phyloP scores from a whole-genome alignment of 2,888 invertebrate genomes.

The Dinocampus coccinellae region DNA sequence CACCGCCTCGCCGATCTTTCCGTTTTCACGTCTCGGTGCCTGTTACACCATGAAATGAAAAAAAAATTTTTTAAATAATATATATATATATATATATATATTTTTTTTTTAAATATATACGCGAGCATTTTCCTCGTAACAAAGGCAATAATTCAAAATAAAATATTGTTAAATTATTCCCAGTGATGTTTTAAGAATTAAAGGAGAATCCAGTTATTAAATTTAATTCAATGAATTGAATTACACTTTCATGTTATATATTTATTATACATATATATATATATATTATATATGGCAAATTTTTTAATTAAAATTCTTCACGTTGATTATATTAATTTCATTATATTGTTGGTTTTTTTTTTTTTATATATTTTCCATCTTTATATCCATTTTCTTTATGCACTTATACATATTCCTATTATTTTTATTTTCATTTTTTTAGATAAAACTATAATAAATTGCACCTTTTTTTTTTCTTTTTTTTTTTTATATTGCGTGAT shows the following conservation, averaged over 20 bases:
- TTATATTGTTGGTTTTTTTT: background rate
- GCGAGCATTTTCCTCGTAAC: slow-evolving; percentile 23
- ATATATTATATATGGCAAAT: background rate
- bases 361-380: background rate
- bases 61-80: no score
- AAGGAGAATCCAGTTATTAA: slow-evolving; percentile 21
- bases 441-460: background rate
- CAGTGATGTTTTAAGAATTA: slow-evolving; percentile 19
- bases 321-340: background rate
- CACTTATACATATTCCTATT: background rate
- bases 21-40: slow-evolving; percentile 43
- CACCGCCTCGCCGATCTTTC: slow-evolving; percentile 22
- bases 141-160: slow-evolving; percentile 34
- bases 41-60: slow-evolving; percentile 25
- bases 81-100: background rate
- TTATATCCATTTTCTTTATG: background rate
- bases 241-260: slow-evolving; percentile 27
- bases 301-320: no score
- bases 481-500: background rate
- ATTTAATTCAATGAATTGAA: slow-evolving; percentile 31
- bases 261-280: background rate
- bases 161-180: slow-evolving; percentile 34
- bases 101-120: slow-evolving; percentile 15
- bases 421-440: background rate
- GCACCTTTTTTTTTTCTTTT: no score